Base-by-base conservation (phyloP, 2,888 invertebrate species). In the Deroplatys truncata region DNA sequence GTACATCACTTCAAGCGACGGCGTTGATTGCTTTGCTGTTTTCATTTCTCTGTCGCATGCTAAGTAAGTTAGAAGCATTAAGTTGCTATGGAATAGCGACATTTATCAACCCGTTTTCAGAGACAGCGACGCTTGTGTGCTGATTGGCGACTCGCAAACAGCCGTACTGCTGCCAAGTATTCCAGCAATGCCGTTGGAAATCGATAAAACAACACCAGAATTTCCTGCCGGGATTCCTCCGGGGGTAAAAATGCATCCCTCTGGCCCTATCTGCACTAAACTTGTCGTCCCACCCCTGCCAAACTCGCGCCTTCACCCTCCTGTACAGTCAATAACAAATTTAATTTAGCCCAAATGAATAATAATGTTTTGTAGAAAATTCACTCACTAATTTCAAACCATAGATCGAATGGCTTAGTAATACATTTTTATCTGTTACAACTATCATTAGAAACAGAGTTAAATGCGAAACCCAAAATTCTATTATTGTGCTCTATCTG, bases 151-250 rank as follows among this genome's bases (percentile, higher is more conserved):
- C 56, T 56, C 25, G 56, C 20, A 20, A 16, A 56, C 20, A 56
- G 56, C 56, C 56, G 56, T 25, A 25, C 20, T 5, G 20, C 25
- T 72, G 20, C 86, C 82, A 86, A 86, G 84, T 84, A 84, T 88
- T 90, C 88, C 84, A 85, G 85, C 72, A 28, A 43, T 90, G 56
- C 82, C 84, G 84, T 85, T 31, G 82, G 88, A 88, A 88, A 88
- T 85, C 89, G 84, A 90, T 90, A 85, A 88, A 90, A 90, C 88
- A 88, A 88, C 89, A 90, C 31, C 87, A 87, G 87, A 83, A 87
- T 87, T 87, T 35, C 87, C 82, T 35, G 87, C 87, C 31, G 29
- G 83, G 87, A 87, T 87, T 87, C 82, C 87, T 83, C 35, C 35
- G 82, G 49, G 49, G 83, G 29, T 87, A 87, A 82, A 87, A 87